A percentile compares a stretch with the other conserved stretches of the same genome.
Evolutionary conservation across 2,888 invertebrate species (phyloP).

Genomic region (Eledona agricola): DNA sequence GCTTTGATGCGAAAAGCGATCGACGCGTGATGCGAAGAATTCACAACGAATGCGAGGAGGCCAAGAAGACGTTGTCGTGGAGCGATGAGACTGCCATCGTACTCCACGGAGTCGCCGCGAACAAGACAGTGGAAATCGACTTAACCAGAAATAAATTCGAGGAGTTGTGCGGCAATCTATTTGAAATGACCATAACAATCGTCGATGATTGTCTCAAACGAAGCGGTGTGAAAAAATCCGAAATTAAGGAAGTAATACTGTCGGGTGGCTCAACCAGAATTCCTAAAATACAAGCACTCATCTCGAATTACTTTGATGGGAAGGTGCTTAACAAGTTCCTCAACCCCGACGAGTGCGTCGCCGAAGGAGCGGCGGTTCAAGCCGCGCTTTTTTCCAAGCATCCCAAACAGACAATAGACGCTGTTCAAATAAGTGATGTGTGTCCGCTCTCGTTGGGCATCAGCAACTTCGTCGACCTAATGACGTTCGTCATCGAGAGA

Average conservation of each 20-base stretch:
- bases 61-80: constrained; percentile 39
- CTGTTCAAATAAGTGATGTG: constrained; percentile 47
- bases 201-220: constrained; percentile 42
- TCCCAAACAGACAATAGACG: constrained; percentile 26
- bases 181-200: constrained; percentile 42
- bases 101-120: constrained; percentile 11
- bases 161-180: constrained; percentile 35
- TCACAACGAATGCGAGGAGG: constrained; percentile 41
- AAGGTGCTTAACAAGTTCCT: constrained; percentile 42
- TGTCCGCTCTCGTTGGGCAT: constrained; percentile 47
- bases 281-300: constrained; percentile 45
- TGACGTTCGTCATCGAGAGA: constrained; percentile 42
- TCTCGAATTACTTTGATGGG: constrained; percentile 40
- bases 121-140: constrained; percentile 9
- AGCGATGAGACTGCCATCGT: constrained; percentile 23
- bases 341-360: constrained; percentile 50
- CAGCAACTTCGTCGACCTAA: constrained; percentile 34
- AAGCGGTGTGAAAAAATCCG: constrained; percentile 33
- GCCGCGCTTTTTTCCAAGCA: constrained; percentile 41
- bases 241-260: constrained; percentile 48
- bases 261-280: constrained; percentile 51
- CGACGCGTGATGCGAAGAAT: constrained; percentile 33
- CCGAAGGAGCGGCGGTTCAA: constrained; percentile 49
- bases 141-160: constrained; percentile 46
- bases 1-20: constrained; percentile 31